Base-by-base conservation (phyloP, 1,140 invertebrate genomes). In the Drosophila pruinosa region DNA sequence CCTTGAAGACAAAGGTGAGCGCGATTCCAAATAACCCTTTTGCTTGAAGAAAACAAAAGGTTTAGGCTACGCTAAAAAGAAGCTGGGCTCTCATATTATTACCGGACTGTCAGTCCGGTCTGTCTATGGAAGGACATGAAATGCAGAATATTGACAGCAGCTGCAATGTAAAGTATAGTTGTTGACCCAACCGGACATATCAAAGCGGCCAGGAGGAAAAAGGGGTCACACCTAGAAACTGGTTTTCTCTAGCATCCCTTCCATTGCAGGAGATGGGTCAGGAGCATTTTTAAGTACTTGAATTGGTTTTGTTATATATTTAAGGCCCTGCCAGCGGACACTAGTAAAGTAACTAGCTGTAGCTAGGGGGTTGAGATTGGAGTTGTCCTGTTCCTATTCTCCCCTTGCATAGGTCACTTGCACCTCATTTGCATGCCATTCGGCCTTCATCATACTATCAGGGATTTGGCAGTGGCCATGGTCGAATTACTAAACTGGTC, bases 181-280 rank as follows among this genome's bases (percentile, higher is more conserved):
- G 31, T 24, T 39, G 34, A 50, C 22, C 34, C 36, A 17, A 88
- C 62, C 54, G 81, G 80, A 81, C 80, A 85, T 63, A 79, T 58
- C 12, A 14, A 15, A 24, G 31, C 43, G 34, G 68, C 45, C 48
- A 41, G 31, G 48, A 54, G 64, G 50, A 65, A 24, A 39, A 41
- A 50, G 26, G 24, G 26, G 14, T 34, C 34, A 53, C 72, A 69
- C 28, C 41, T 61, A 38, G 64, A 34, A 88, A 88, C 82, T 78
- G 82, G 81, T 88, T 88, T 86, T 88, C 83, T 82, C 83, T 82
- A 78, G 82, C 58, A 68, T 62, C 56, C 59, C 75, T 58, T 22
- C 15, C 4, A 15, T 22, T 2, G 19, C 34, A 47, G 8, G 39
- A 17, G 28, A 17, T 65, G 36, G 38, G 64, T 31, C 26, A 63